Conservation (phyloP, 1,140 invertebrate genomes). For the Drosophila pseudoobscura region DNA sequence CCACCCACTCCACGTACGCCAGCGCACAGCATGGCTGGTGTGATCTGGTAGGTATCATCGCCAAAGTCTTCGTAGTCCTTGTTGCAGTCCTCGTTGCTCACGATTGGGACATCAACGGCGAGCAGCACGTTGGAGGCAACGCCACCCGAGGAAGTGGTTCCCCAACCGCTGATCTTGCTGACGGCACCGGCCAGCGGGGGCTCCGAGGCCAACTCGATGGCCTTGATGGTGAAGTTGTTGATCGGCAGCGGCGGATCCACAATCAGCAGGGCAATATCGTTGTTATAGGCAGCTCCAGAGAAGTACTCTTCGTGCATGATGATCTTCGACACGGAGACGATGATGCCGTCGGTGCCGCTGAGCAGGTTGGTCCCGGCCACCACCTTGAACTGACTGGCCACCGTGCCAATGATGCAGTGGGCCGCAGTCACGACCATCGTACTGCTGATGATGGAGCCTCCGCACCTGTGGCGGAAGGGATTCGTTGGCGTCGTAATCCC, state of each 20-base stretch:
- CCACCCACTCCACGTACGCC: slow-evolving; percentile 80
- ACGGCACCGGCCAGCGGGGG: slow-evolving; percentile 52
- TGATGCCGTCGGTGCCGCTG: slow-evolving; percentile 59
- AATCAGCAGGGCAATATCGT: slow-evolving; percentile 76
- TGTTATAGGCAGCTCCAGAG: slow-evolving; percentile 36
- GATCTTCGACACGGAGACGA: slow-evolving; percentile 66
- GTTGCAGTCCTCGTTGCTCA: slow-evolving; percentile 59
- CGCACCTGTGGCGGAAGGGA: slow-evolving; percentile 83
- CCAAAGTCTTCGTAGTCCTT: slow-evolving; percentile 44
- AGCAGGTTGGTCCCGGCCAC: slow-evolving; percentile 62
- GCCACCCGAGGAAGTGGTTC: slow-evolving; percentile 55
- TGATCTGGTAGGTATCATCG: slow-evolving; percentile 64
- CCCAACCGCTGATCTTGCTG: slow-evolving; percentile 83
- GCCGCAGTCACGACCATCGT: slow-evolving; percentile 71
- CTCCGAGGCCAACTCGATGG: slow-evolving; percentile 52
- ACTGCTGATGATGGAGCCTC: slow-evolving; percentile 84
- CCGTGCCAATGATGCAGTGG: slow-evolving; percentile 64
- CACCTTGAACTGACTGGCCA: slow-evolving; percentile 65
- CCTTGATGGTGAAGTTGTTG: slow-evolving; percentile 71
- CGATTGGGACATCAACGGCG: slow-evolving; percentile 68
- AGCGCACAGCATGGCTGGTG: slow-evolving; percentile 85
- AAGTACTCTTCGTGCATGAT: slow-evolving; percentile 76
- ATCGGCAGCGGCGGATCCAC: slow-evolving; percentile 59
- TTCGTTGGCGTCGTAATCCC: slow-evolving; percentile 40
- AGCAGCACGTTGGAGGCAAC: slow-evolving; percentile 44